A percentile compares a stretch with the other conserved stretches of the same genome.
Evolutionary conservation across 1,140 invertebrate genomes (phyloP).

Genomic region (Rhagoletis pomonella): DNA sequence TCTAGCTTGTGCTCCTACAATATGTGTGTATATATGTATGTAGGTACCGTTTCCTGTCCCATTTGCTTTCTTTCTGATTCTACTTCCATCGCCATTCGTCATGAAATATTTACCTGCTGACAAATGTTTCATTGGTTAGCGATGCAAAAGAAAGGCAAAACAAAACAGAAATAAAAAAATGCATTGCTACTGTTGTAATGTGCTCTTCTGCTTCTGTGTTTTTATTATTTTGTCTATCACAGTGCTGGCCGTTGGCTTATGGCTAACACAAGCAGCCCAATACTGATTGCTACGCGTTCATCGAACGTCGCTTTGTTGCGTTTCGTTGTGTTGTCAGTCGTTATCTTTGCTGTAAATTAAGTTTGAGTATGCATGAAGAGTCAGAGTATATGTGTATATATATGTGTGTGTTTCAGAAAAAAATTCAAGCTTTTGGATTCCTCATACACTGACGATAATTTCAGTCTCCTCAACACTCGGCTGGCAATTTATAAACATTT

Average conservation of each 20-base stretch:
- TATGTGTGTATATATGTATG: neutral
- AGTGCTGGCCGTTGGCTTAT: too few relatives aligned
- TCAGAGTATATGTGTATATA: too few relatives aligned
- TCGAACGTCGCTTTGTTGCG: neutral
- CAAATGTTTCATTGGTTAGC: slow-evolving; percentile 35
- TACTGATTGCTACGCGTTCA: neutral
- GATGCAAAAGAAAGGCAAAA: neutral
- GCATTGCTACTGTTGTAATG: neutral
- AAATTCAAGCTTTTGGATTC: too few relatives aligned
- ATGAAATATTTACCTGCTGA: slow-evolving; percentile 43
- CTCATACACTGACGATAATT: too few relatives aligned
- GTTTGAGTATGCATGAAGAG: neutral
- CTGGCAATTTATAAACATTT: too few relatives aligned
- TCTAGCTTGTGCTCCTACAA: neutral
- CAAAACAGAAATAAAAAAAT: neutral
- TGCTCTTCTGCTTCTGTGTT: neutral
- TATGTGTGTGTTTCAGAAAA: too few relatives aligned
- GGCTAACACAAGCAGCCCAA: too few relatives aligned
- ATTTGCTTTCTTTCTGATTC: slow-evolving; percentile 18
- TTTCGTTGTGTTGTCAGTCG: neutral
- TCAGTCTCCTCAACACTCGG: too few relatives aligned
- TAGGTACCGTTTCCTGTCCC: neutral
- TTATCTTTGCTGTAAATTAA: slow-evolving; percentile 3
- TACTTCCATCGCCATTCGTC: slow-evolving; percentile 30
- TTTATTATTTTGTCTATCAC: too few relatives aligned